Conservation (phyloP, 2,888 invertebrate species). For the Rotaria sp. region DNA sequence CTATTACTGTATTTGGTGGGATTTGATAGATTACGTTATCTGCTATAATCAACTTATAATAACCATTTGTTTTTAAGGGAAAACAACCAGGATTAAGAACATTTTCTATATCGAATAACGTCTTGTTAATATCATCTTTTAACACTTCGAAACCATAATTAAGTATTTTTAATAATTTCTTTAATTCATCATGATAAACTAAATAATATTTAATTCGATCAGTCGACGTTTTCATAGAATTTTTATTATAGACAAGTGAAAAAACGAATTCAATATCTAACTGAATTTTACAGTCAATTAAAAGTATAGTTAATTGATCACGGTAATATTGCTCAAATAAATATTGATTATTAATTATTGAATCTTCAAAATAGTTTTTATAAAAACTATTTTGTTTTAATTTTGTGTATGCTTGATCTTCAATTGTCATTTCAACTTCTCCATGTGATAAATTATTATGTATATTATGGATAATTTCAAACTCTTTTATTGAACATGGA, state of each 20-base stretch:
- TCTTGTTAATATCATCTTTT: background rate
- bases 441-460: background rate
- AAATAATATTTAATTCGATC: background rate
- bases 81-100: background rate
- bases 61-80: background rate
- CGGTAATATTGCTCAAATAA: background rate
- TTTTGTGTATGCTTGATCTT: background rate
- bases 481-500: background rate
- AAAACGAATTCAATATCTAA: background rate
- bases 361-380: background rate
- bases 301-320: background rate
- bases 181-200: background rate
- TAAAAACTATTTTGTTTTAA: background rate
- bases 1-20: background rate
- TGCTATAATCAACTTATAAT: background rate
- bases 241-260: background rate
- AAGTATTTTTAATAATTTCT: background rate
- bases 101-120: background rate
- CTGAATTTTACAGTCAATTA: background rate
- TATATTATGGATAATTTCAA: background rate
- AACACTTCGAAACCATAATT: background rate
- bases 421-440: background rate
- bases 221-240: background rate
- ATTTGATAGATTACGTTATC: background rate
- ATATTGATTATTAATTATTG: background rate